Percentiles rank a stretch among this genome's conserved stretches.
Evolutionary conservation across 2,888 invertebrate genomes (phyloP).

Genomic region (Dasysyrphus albostriatus): DNA sequence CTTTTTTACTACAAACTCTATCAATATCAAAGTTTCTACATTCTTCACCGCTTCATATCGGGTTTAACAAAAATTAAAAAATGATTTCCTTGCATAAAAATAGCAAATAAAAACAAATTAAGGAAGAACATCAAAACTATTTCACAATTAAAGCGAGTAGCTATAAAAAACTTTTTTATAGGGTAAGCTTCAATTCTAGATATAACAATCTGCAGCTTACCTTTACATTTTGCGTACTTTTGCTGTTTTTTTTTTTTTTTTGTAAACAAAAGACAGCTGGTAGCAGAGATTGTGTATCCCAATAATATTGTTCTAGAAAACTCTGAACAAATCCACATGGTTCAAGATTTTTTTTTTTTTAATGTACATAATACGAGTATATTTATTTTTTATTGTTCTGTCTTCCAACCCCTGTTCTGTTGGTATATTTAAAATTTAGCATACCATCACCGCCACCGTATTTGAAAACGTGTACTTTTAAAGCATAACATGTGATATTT

Average conservation of each 20-base stretch:
- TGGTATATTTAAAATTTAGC: conserved; percentile 37
- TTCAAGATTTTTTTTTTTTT: conserved; percentile 13
- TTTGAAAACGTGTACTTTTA: conserved; percentile 8
- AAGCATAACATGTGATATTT: conserved; percentile 43
- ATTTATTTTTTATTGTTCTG: background rate
- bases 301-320: background rate
- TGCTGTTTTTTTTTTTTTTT: conserved; percentile 1
- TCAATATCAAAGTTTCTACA: too few species aligned
- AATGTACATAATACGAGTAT: too few species aligned
- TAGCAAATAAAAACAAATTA: too few species aligned
- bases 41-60: too few species aligned
- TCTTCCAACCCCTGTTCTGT: background rate
- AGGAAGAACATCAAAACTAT: too few species aligned
- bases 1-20: too few species aligned
- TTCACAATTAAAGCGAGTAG: too few species aligned
- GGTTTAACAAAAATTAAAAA: too few species aligned
- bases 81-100: too few species aligned
- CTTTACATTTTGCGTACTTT: background rate
- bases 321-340: background rate
- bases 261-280: conserved; percentile 64
- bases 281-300: conserved; percentile 38
- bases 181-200: background rate
- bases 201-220: background rate
- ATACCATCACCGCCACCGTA: conserved; percentile 30
- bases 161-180: background rate